phyloP scores from a whole-genome alignment of 2,888 invertebrate genomes.

The Stramonita haemastoma region DNA sequence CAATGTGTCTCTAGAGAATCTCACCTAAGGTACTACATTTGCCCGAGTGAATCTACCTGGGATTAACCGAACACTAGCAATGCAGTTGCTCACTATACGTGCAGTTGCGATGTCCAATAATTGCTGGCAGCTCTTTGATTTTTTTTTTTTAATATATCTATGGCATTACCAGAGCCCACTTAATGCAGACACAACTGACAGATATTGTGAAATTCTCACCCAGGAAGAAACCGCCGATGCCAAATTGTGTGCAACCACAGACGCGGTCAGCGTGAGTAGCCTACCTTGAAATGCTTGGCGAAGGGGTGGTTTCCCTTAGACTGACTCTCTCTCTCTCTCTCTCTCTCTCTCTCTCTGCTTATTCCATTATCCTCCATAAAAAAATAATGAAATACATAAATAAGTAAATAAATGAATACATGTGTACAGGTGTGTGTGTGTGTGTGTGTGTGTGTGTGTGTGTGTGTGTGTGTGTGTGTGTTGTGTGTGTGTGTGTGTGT shows the following conservation, averaged over 20 bases:
- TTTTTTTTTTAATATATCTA: neutral
- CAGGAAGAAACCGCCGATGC: neutral
- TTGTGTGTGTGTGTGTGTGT: too few species aligned
- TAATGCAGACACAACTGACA: neutral
- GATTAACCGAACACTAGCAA: neutral
- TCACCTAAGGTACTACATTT: too few species aligned
- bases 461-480: too few species aligned
- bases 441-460: too few species aligned
- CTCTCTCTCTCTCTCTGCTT: neutral
- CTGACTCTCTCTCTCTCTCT: neutral
- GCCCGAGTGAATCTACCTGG: too few species aligned
- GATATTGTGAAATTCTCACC: neutral
- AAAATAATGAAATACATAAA: too few species aligned
- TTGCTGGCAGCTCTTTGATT: neutral
- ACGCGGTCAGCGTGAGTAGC: neutral
- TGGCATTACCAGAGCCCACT: neutral
- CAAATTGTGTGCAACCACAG: neutral
- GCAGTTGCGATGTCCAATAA: neutral
- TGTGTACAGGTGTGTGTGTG: neutral
- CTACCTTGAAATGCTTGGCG: neutral
- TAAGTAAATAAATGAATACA: too few species aligned
- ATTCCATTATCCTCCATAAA: neutral
- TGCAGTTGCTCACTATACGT: neutral
- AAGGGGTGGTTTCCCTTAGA: conserved; percentile 12
- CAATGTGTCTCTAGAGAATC: too few species aligned